Evolutionary conservation across 1,140 invertebrate species (phyloP).

Genomic region (Hestina assimilis): DNA sequence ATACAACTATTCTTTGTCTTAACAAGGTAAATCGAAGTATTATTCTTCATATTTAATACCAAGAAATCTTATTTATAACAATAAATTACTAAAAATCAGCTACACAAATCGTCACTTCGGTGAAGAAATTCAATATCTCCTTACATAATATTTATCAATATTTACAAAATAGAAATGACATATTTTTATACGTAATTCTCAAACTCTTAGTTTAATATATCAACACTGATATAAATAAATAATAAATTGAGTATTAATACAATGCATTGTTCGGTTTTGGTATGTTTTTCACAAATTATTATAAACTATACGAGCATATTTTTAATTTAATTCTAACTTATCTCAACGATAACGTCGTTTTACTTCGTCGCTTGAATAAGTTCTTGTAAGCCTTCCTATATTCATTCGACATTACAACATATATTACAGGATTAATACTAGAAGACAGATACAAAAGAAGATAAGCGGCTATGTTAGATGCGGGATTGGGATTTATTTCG

Average conservation of each 20-base stretch:
- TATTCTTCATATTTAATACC: no score
- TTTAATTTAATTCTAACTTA: conserved; percentile 7
- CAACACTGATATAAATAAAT: not conserved
- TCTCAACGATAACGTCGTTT: conserved; percentile 1
- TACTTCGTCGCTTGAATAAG: conserved; percentile 81
- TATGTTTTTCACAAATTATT: not conserved
- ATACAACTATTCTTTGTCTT: no score
- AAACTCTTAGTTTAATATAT: not conserved
- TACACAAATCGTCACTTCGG: not conserved
- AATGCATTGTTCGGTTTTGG: not conserved
- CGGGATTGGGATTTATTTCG: conserved; percentile 79
- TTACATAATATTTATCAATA: not conserved
- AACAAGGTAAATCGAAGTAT: no score
- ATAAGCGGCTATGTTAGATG: conserved; percentile 86
- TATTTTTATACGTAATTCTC: not conserved
- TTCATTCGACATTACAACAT: conserved; percentile 92
- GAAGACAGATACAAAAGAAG: conserved; percentile 89
- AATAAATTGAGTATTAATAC: not conserved
- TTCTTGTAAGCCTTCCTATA: conserved; percentile 91
- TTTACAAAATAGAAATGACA: not conserved
- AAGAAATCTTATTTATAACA: conserved; percentile 1
- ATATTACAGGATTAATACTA: conserved; percentile 92
- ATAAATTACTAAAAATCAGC: not conserved
- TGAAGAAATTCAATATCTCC: not conserved
- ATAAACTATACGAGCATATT: not conserved